These are phyloP conservation scores for Coptodon rendalli DNA, from an alignment of 2,113 vertebrate species.

Conservation along the genomic window DNA sequence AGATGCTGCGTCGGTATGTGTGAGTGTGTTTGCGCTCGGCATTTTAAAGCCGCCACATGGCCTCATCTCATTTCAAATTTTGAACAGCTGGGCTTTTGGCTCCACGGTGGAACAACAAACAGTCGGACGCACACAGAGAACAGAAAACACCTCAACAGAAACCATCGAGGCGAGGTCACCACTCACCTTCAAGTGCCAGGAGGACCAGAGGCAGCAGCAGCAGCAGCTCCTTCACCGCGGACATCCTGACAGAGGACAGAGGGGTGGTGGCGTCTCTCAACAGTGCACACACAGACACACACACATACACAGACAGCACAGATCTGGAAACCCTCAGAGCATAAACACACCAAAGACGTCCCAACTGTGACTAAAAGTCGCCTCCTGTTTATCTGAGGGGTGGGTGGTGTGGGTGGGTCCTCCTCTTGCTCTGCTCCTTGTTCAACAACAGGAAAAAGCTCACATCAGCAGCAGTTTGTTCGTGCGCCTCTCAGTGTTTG, in stretches of 20 bases:
- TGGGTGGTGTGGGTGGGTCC: background rate
- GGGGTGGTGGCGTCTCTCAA: background rate
- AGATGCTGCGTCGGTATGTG: background rate
- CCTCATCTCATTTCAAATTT: background rate
- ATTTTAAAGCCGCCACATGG: background rate
- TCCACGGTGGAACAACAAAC: background rate
- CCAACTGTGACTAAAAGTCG: background rate
- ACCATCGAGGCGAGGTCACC: background rate
- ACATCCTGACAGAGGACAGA: constrained; percentile 47
- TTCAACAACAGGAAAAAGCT: background rate
- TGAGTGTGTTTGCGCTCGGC: background rate
- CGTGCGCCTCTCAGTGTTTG: background rate
- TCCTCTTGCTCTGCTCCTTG: background rate
- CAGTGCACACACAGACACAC: background rate
- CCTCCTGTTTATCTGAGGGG: background rate
- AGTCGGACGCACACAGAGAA: background rate
- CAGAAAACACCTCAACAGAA: background rate
- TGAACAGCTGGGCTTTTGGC: constrained; percentile 33
- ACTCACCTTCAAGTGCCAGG: constrained; percentile 64
- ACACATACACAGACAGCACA: background rate
- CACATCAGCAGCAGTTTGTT: background rate
- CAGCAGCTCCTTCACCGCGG: constrained; percentile 27
- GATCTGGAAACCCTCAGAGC: background rate
- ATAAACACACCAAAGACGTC: background rate
- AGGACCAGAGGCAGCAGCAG: constrained; percentile 40